Base-by-base conservation (phyloP, 2,888 invertebrate species). In the Sinhomidia bicolor region DNA sequence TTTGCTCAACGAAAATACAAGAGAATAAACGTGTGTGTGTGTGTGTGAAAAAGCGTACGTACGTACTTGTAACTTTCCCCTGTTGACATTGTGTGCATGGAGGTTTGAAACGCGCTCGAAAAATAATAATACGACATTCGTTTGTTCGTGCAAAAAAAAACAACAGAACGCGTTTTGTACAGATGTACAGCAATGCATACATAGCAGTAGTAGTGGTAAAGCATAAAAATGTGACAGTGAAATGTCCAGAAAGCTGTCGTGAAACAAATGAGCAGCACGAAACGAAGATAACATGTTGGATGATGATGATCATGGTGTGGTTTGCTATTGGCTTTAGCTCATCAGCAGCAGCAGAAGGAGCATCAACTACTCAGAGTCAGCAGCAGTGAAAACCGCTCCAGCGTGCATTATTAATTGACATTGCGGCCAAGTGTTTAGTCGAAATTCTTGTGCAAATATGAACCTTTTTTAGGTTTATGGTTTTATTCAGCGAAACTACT, bases 371-470 rank as follows among this genome's bases (percentile, higher is more conserved):
- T n/a, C n/a, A n/a, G n/a, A n/a, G 36, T 36, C 29, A 44, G 32
- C 57, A 71, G n/a, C n/a, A n/a, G n/a, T n/a, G n/a, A n/a, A 83
- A 65, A 60, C 62, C 57, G 51, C 71, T 54, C 54, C 23, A 41
- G 57, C 57, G 44, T 84, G 36, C 84, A 84, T 62, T 76, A 84
- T 74, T 84, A 84, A 84, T 84, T 84, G 84, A 84, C 84, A 84
- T 57, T 57, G 84, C 51, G 76, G 76, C 60, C 74, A 60, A 84
- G 84, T 84, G 60, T 60, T 47, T n/a, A 60, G 41, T 20, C 44
- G 41, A 36, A 68, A 41, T 26, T 26, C 26, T 54, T 76, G 76
- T 26, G 51, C 62, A 62, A 62, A 62, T 62, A 62, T 29, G 62
- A 62, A 29, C 62, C 14, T 62, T 62, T n/a, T 62, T 26, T 62